Percentiles rank a stretch among this genome's conserved stretches.
These are phyloP conservation scores for Lonchura striata DNA, from an alignment of 2,113 vertebrate genomes.

Conservation along the genomic window DNA sequence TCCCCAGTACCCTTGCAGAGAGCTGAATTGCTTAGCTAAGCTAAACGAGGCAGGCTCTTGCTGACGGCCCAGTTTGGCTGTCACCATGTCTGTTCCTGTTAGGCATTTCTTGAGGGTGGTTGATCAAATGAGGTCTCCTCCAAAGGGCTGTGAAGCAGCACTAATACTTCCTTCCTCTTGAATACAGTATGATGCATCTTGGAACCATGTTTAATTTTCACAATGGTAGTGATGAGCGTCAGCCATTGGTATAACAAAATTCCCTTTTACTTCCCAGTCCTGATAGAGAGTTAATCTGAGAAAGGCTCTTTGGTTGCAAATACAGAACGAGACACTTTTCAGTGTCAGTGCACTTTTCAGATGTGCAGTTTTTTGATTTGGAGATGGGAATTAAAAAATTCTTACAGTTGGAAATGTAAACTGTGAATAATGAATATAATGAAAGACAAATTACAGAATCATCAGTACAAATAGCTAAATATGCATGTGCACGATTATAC, in stretches of 20 bases:
- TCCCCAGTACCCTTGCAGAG: not conserved
- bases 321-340: accelerated
- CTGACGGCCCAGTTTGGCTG: not conserved
- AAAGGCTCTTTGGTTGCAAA: not conserved
- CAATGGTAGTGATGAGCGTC: not conserved
- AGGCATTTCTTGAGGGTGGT: not conserved
- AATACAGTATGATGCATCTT: not conserved
- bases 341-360: not conserved
- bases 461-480: not conserved
- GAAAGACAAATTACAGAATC: not conserved
- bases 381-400: not conserved
- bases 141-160: not conserved
- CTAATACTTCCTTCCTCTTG: not conserved
- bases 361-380: not conserved
- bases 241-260: not conserved
- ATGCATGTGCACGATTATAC: not conserved
- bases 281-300: not conserved
- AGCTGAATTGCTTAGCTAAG: not conserved
- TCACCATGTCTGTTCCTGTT: not conserved
- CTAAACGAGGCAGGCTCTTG: not conserved
- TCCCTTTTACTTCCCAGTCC: accelerated
- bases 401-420: not conserved
- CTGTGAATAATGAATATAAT: not conserved
- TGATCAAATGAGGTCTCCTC: not conserved
- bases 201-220: not conserved